Conservation (phyloP, 2,797 vertebrate genomes). For the Prunella strophiata region DNA sequence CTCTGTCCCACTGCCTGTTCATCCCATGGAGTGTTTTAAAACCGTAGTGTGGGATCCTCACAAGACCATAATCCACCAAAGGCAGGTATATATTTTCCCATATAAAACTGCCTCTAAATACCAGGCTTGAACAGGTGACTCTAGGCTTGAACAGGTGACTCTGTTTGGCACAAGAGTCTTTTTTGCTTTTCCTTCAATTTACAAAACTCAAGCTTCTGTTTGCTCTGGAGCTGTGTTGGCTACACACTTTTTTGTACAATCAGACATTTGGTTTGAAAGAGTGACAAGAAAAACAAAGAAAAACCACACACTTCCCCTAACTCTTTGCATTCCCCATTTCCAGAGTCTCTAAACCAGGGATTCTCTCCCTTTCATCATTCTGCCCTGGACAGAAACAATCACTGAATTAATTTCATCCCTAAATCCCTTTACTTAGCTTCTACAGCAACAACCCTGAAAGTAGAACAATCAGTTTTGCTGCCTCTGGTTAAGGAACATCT, state of each 20-base stretch:
- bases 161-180: background rate
- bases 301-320: background rate
- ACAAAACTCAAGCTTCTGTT: background rate
- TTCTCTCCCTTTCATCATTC: background rate
- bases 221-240: background rate
- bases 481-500: background rate
- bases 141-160: background rate
- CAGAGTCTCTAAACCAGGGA: background rate
- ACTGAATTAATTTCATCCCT: slow-evolving; percentile 18
- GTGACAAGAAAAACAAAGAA: background rate
- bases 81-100: background rate
- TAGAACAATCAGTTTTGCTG: background rate
- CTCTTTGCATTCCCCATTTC: background rate
- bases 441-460: background rate
- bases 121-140: background rate
- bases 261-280: background rate
- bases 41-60: background rate
- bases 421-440: slow-evolving; percentile 13
- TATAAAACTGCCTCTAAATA: background rate
- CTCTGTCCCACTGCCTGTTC: background rate
- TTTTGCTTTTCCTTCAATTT: background rate
- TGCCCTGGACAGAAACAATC: background rate
- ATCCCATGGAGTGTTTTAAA: background rate
- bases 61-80: background rate
- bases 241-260: background rate